Evolutionary conservation across 2,797 vertebrate genomes (phyloP).

Genomic region (Crenuchus spilurus): DNA sequence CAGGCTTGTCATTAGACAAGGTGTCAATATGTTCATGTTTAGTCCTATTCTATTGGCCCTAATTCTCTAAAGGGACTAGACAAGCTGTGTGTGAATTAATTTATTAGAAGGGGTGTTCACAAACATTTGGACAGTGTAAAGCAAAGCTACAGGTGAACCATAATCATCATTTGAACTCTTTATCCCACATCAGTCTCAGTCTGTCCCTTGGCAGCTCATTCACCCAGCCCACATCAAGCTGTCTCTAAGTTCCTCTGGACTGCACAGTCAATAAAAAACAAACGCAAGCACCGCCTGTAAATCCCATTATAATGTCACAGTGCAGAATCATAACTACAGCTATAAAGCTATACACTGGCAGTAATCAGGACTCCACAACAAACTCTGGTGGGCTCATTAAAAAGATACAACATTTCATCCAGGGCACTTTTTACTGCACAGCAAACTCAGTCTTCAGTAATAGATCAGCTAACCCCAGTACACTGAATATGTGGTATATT

Average conservation of each 20-base stretch:
- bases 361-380: neutral
- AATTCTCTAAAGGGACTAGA: too few relatives aligned
- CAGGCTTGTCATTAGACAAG: too few relatives aligned
- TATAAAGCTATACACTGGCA: neutral
- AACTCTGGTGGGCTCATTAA: constrained; percentile 5
- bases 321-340: constrained; percentile 20
- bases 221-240: constrained; percentile 8
- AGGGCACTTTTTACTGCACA: neutral
- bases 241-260: constrained; percentile 11
- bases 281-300: constrained; percentile 16
- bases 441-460: neutral
- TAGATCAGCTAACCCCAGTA: neutral
- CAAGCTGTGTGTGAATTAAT: too few relatives aligned
- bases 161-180: constrained; percentile 3
- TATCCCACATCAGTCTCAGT: constrained; percentile 4
- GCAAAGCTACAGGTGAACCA: neutral
- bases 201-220: neutral
- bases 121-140: too few relatives aligned
- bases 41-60: too few relatives aligned
- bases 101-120: too few relatives aligned
- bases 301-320: constrained; percentile 1
- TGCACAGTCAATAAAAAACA: constrained; percentile 24
- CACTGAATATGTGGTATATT: neutral
- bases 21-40: too few relatives aligned
- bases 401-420: neutral